Percentiles rank a stretch among this genome's conserved stretches.
Evolutionary conservation across 2,113 vertebrate species (phyloP).

Genomic region (Chaenogobius annularis): DNA sequence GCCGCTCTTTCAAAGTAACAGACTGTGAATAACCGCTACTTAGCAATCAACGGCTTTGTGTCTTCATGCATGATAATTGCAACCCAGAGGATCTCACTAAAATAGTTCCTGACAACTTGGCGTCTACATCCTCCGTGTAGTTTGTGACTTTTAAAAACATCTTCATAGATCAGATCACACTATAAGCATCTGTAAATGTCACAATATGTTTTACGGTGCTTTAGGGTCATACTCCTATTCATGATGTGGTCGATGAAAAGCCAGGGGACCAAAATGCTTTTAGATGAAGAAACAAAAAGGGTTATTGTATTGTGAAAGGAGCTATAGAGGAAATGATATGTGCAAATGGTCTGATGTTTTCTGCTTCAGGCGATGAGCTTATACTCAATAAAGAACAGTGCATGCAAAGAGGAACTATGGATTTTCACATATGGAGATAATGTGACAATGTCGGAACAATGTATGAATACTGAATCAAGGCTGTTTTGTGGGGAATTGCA

Average conservation of each 20-base stretch:
- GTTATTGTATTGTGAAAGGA: neutral
- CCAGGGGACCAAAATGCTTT: constrained; percentile 55
- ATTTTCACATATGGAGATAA: neutral
- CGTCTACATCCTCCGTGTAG: constrained; percentile 9
- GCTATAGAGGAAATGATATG: neutral
- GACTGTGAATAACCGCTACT: constrained; percentile 43
- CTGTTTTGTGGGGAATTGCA: too few relatives aligned
- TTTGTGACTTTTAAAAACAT: neutral
- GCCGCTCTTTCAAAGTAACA: constrained; percentile 47
- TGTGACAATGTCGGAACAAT: neutral
- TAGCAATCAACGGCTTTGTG: constrained; percentile 62
- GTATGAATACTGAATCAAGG: too few relatives aligned
- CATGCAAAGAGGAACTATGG: neutral
- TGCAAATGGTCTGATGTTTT: neutral
- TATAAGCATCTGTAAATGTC: constrained; percentile 4
- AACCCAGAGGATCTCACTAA: constrained; percentile 37
- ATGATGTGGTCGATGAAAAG: constrained; percentile 48
- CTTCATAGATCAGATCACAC: neutral
- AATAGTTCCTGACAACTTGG: constrained; percentile 36
- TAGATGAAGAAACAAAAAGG: constrained; percentile 26
- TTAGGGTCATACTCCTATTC: constrained; percentile 29
- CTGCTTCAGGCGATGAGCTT: neutral
- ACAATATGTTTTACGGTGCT: constrained; percentile 14
- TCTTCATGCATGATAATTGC: constrained; percentile 49
- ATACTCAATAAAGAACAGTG: neutral